phyloP scores from a whole-genome alignment of 2,888 invertebrate species.

The Pseudeuparius sepicola region DNA sequence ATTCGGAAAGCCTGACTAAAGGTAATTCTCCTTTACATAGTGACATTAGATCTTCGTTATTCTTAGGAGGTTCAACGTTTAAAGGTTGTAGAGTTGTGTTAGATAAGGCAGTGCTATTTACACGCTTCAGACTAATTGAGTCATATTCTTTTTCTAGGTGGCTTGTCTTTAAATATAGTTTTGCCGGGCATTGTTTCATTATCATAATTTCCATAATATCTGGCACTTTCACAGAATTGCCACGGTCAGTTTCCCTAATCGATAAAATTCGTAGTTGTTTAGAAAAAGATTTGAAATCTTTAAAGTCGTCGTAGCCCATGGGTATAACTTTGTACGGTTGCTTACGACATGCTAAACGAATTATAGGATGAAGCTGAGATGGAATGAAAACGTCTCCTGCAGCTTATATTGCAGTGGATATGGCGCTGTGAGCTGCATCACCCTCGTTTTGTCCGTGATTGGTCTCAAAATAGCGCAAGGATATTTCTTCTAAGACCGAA shows the following conservation, averaged over 20 bases:
- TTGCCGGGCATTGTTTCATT: conserved; percentile 8
- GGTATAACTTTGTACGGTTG: conserved; percentile 12
- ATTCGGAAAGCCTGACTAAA: too few species aligned
- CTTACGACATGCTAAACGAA: conserved; percentile 10
- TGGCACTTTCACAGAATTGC: conserved; percentile 10
- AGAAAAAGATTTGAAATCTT: conserved; percentile 12
- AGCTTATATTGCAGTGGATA: conserved; percentile 9
- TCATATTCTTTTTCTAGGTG: too few species aligned
- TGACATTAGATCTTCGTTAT: too few species aligned
- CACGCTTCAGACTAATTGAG: too few species aligned
- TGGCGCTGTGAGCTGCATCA: conserved; percentile 14
- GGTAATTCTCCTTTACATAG: too few species aligned
- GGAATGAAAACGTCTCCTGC: conserved; percentile 12
- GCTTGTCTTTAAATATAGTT: conserved; percentile 14
- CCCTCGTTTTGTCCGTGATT: conserved; percentile 16
- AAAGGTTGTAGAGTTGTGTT: too few species aligned
- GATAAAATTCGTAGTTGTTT: conserved; percentile 11
- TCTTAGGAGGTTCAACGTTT: too few species aligned
- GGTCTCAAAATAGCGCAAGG: conserved; percentile 11
- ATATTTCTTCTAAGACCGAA: conserved; percentile 6
- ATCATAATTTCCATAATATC: conserved; percentile 15
- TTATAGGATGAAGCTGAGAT: conserved; percentile 14
- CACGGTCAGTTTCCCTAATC: conserved; percentile 6
- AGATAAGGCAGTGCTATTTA: too few species aligned
- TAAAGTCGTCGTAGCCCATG: conserved; percentile 8